These are phyloP conservation scores for Aptenodytes patagonicus DNA, from an alignment of 2,113 vertebrate genomes.

Conservation along the genomic window DNA sequence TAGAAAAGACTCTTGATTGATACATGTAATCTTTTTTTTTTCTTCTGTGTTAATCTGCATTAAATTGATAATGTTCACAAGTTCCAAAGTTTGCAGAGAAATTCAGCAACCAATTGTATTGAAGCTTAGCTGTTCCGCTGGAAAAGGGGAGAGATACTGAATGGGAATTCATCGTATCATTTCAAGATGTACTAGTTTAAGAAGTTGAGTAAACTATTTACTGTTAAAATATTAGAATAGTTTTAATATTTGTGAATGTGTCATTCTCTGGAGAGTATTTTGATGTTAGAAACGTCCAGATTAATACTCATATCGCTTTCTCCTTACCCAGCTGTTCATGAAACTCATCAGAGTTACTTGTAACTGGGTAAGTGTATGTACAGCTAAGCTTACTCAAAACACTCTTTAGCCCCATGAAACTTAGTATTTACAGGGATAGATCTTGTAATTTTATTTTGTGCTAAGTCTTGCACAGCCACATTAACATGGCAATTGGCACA, in stretches of 20 bases:
- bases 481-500: slow-evolving; percentile 6
- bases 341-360: background rate
- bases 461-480: background rate
- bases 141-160: background rate
- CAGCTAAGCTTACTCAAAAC: background rate
- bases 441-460: slow-evolving; percentile 25
- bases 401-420: background rate
- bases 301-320: background rate
- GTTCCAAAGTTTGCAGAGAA: background rate
- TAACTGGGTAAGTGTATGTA: background rate
- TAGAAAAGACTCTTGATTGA: background rate
- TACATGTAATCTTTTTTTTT: background rate
- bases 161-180: background rate
- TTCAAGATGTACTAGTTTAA: background rate
- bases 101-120: background rate
- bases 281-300: background rate
- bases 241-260: background rate
- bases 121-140: background rate
- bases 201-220: background rate
- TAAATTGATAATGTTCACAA: background rate
- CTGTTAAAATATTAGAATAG: background rate
- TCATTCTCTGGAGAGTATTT: background rate
- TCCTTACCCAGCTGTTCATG: background rate
- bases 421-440: background rate
- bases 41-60: background rate